phyloP scores from a whole-genome alignment of 92 coral and sea anemone species.

The Phenganax marumi region DNA sequence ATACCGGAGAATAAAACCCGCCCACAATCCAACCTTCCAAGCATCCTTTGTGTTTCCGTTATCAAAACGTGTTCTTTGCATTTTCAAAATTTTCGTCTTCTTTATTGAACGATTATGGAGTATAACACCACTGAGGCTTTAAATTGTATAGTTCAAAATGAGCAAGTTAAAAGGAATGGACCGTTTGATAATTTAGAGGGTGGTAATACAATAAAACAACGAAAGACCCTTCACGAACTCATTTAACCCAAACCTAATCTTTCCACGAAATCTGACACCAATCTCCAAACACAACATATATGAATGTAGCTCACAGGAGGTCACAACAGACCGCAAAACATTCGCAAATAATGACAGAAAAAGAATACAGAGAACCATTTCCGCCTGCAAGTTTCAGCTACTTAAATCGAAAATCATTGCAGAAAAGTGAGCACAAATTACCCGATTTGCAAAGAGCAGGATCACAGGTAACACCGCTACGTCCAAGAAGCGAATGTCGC shows the following conservation, averaged over 20 bases:
- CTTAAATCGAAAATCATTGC: not conserved
- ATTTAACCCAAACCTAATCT: not conserved
- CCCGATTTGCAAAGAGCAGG: not conserved
- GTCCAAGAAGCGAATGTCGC: constrained; percentile 27
- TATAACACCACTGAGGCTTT: no score
- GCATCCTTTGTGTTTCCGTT: no score
- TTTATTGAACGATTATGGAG: no score
- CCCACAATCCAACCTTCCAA: no score
- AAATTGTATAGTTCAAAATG: no score
- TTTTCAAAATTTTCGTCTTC: no score
- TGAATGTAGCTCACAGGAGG: not conserved
- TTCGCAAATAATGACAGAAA: not conserved
- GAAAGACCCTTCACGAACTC: no score
- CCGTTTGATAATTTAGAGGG: no score
- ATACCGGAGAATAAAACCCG: no score
- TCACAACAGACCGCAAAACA: not conserved
- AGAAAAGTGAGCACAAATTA: not conserved
- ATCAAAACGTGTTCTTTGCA: no score
- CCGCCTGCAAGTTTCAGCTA: not conserved
- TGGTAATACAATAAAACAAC: no score
- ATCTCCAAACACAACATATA: not conserved
- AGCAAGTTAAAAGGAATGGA: no score
- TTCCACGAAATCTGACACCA: constrained; percentile 2
- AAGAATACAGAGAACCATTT: not conserved
- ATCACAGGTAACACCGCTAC: not conserved